Evolutionary conservation across 2,888 invertebrate species (phyloP).

Genomic region (Metalampra italica): DNA sequence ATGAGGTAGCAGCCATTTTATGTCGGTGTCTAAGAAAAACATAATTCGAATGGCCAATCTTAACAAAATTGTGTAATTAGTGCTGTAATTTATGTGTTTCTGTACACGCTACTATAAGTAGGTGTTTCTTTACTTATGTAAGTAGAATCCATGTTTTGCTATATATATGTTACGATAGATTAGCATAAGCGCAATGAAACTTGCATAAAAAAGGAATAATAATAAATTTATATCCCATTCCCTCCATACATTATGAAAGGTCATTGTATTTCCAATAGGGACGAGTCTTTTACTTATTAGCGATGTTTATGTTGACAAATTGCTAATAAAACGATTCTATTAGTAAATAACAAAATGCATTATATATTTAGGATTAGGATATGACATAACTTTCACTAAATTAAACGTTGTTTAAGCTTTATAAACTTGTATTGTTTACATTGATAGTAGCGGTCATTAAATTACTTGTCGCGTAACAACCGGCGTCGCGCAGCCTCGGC

Average conservation of each 20-base stretch:
- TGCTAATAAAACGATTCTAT: constrained; percentile 38
- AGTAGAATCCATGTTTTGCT: constrained; percentile 68
- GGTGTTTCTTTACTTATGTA: constrained; percentile 71
- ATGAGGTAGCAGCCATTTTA: constrained; percentile 80
- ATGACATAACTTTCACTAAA: constrained; percentile 74
- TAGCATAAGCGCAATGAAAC: constrained; percentile 62
- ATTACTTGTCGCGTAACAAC: constrained; percentile 65
- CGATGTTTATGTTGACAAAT: constrained; percentile 51
- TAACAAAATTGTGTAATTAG: constrained; percentile 78
- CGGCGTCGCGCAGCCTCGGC: constrained; percentile 72
- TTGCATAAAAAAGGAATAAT: constrained; percentile 52
- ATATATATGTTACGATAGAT: constrained; percentile 49
- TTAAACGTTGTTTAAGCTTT: constrained; percentile 42
- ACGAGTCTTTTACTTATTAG: constrained; percentile 36
- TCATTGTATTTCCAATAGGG: constrained; percentile 46
- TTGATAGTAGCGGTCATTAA: constrained; percentile 56
- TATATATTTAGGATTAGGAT: constrained; percentile 50
- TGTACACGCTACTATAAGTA: constrained; percentile 67
- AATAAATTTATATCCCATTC: constrained; percentile 54
- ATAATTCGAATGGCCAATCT: constrained; percentile 80
- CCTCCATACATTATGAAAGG: constrained; percentile 46
- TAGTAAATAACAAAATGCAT: constrained; percentile 49
- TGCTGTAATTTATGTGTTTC: constrained; percentile 78
- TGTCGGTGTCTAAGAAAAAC: constrained; percentile 79
- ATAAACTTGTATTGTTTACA: constrained; percentile 64